Base-by-base conservation (phyloP, 2,113 vertebrate genomes). In the Sterna hirundo region DNA sequence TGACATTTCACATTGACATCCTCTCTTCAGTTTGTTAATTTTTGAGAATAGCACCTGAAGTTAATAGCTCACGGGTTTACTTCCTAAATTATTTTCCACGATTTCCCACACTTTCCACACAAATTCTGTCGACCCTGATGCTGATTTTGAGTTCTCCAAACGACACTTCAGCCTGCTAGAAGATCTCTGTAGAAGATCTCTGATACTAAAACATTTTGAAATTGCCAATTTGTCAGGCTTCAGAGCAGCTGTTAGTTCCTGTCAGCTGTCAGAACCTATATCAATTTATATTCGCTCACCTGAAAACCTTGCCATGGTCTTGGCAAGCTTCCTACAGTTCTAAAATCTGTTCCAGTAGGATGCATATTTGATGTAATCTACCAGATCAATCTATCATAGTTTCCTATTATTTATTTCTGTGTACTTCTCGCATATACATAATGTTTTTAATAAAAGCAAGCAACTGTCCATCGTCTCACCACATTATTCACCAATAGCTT, bases 211-310 rank as follows among this genome's bases (percentile, higher is more conserved):
- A 83, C 38, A 58, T 94, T 92, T 88, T 86, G 64, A 90, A 92
- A 83, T 91, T 92, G 46, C 58, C 38, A 36, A 84, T 88, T 97
- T 92, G 80, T 91, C 83, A 95, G 64, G 47, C 55, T 88, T 91
- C 47, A 70, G 83, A 96, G 64, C 64, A 92, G 60, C 72, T 92
- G 94, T 54, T 94, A 65, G 86, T 27, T 94, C 51, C 72, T 82
- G 72, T 93, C 88, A 89, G 64, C 60, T 94, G 86, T 89, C 93
- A 96, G 69, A 94, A 91, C 29, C 7, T 86, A n/a, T 82, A 88
- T 71, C 69, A 84, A 46, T 92, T 86, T 95, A 91, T 93, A 82
- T 60, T 91, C 21, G 0, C 47, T 86, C 89, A 96, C 91, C 93
- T 95, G 83, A 92, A 95, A 44, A 86, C 60, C 47, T 90, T 93